Evolutionary conservation across 2,797 vertebrate genomes (phyloP), one percentile per base, ranked within the genome.

Genomic region (Chaetophractus vellerosus): DNA sequence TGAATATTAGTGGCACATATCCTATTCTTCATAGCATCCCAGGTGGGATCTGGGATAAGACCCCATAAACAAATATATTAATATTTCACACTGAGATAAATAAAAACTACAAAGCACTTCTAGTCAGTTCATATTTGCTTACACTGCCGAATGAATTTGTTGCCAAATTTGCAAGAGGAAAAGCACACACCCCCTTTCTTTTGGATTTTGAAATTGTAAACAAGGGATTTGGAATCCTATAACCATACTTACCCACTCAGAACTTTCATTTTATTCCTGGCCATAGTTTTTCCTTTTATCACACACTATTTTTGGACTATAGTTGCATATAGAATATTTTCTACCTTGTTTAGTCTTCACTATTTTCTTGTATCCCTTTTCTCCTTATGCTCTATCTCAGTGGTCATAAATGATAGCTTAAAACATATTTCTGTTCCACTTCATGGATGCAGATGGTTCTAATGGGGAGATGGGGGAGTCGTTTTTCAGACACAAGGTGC

Each of bases 361-460:
- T 24, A 14, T 94, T 93, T 90, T 23, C 48, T 64, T 28, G 31
- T 31, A 31, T 82, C n/a, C 79, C 26, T 76, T 88, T 64, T 72
- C 66, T 36, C 12, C 9, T 71, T 12, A 26, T 9, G 1, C 4
- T 68, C 6, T 16, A 0, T 19, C 28, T 45, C 52, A 84, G 38
- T 21, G 14, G 15, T 28, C 82, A 4, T 55, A 38, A 52, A n/a
- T 26, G 15, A 45, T 41, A 33, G 4, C 18, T 36, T 66, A 69
- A 21, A 21, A 4, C 69, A 50, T 2, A 21, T 78, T 68, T 64
- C 59, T 88, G 18, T 82, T 69, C 24, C 14, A 12, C 4, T 38
- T 76, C 75, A 59, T 7, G 5, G 18, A 33, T 10, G 10, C 0
- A 33, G 15, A 19, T 33, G 3, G 5, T 78, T 71, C 21, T 64